phyloP scores from a whole-genome alignment of 2,113 vertebrate species.

The Recurvirostra avosetta region DNA sequence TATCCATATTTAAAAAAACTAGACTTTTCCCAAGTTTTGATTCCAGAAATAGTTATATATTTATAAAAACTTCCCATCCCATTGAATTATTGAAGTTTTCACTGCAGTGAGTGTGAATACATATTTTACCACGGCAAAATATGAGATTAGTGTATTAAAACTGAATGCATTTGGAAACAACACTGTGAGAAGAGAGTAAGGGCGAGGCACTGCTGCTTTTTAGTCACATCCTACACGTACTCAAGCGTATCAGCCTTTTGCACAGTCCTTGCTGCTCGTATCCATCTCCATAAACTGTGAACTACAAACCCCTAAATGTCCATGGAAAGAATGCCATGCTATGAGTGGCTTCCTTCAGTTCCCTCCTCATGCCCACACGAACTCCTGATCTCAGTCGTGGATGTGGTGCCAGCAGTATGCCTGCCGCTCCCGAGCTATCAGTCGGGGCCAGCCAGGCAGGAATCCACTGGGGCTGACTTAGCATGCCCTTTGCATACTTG shows the following conservation, averaged over 20 bases:
- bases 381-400: neutral
- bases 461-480: neutral
- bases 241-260: neutral
- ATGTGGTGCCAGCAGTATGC: neutral
- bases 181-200: rapidly evolving
- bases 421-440: neutral
- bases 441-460: neutral
- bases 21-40: neutral
- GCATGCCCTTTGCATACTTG: neutral
- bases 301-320: neutral
- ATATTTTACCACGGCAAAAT: neutral
- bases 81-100: neutral
- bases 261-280: neutral
- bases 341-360: neutral
- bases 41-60: neutral
- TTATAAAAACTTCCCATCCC: neutral
- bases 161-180: neutral
- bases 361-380: neutral
- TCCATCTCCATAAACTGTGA: neutral
- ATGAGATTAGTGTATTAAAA: neutral
- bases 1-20: neutral
- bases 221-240: neutral
- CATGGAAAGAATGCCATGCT: neutral
- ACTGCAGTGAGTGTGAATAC: neutral
- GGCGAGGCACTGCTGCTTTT: neutral